Base-by-base conservation (phyloP, 1,140 invertebrate genomes). In the Belonocnema kinseyi region DNA sequence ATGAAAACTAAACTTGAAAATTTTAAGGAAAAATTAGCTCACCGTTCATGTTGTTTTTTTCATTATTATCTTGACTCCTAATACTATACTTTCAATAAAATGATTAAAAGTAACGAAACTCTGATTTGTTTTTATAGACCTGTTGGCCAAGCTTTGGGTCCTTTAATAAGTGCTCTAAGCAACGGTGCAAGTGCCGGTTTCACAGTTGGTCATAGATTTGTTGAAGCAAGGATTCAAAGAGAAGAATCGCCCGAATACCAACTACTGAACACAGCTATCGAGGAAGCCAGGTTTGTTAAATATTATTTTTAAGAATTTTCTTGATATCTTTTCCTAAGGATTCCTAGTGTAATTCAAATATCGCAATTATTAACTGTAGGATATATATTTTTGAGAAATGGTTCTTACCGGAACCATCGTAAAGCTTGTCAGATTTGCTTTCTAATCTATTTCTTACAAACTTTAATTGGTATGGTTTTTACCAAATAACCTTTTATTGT, bases 231-330 rank as follows among this genome's bases (percentile, higher is more conserved):
- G 74, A 91, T 90, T 79, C 86, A 89, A 50, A 92, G 94, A 54
- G 93, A 93, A 78, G 92, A 93, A 58, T 95, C 94, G 77, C 95
- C 95, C 2, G 95, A 95, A 85, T 95, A 93, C 88, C 92, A 94
- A 77, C 93, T 94, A 80, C 91, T 96, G 50, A 95, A 96, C 86
- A 92, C 91, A 71, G 94, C 94, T 80, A 95, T 96, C 76, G 95
- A 96, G 86, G 94, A 95, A 88, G 95, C 94, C 53, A 94, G 95
- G 95, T 95, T 51, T 50, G 53, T 78, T 77, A 33, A 46, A 11
- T 75, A 54, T 70, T 61, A 70, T 11, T 53, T 16, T 73, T 79
- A 51, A 3, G 61, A 75, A 7, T 17, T 26, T 21, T 54, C 6
- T 21, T 54, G 8, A 46, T 46, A 46, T 11, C 40, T 33, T 40